A percentile compares a stretch with the other conserved stretches of the same genome.
Conservation (phyloP, 2,888 invertebrate species). For the Linyphia triangularis region DNA sequence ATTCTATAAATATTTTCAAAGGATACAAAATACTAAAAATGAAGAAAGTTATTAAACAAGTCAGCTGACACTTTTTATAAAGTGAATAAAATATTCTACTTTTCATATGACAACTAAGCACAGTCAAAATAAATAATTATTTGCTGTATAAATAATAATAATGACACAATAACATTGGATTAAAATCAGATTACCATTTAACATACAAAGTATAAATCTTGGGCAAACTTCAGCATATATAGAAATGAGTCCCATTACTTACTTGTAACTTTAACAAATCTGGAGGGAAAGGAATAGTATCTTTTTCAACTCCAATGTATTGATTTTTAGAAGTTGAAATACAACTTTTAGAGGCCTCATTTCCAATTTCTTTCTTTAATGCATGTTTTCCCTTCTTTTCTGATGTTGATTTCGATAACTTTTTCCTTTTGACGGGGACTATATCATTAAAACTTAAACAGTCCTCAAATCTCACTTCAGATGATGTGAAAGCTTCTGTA, state of each 20-base stretch:
- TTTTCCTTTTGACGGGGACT: slow-evolving; percentile 63
- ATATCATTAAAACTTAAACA: slow-evolving; percentile 76
- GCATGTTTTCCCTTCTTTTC: slow-evolving; percentile 22
- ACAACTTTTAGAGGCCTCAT: background rate
- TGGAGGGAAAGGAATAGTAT: background rate
- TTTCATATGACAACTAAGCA: no score
- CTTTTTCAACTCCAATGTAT: background rate
- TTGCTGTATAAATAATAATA: no score
- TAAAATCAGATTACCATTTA: no score
- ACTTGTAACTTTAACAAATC: background rate
- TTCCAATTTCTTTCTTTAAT: background rate
- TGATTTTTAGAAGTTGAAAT: background rate
- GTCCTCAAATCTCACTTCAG: slow-evolving; percentile 76
- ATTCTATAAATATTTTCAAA: no score
- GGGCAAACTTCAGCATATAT: background rate
- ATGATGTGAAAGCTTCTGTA: slow-evolving; percentile 66
- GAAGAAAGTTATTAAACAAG: no score
- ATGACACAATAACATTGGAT: no score
- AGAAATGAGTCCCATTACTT: background rate
- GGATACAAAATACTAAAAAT: no score
- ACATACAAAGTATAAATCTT: background rate
- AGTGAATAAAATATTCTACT: no score
- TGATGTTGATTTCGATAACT: slow-evolving; percentile 28
- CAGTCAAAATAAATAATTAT: no score
- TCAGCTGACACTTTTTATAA: no score